These are phyloP conservation scores for Sebastes paucispinis DNA, from an alignment of 2,797 vertebrate species.

Conservation along the genomic window DNA sequence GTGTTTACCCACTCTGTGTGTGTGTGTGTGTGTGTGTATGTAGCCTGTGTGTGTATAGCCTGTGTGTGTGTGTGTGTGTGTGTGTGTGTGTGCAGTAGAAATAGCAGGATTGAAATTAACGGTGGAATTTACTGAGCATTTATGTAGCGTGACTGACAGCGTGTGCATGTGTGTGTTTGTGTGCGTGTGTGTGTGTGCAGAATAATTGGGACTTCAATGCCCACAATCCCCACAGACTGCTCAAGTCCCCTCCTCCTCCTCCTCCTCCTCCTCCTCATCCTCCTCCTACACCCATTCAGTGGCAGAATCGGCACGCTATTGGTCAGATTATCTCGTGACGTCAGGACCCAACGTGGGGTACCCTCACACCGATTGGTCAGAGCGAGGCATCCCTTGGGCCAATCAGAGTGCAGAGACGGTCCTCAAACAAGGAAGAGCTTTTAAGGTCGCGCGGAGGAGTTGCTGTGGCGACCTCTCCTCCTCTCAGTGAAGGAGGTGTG, in stretches of 20 bases:
- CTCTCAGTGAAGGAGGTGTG: constrained; percentile 56
- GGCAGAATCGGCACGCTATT: constrained; percentile 54
- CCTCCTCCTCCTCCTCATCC: constrained; percentile 9
- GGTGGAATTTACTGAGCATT: constrained; percentile 79
- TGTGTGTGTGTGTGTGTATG: background rate
- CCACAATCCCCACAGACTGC: constrained; percentile 84
- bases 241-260: constrained; percentile 25
- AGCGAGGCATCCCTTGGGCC: constrained; percentile 12
- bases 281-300: constrained; percentile 66
- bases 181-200: constrained; percentile 35
- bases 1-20: constrained; percentile 23
- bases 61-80: background rate
- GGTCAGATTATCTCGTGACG: constrained; percentile 41
- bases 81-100: constrained; percentile 41
- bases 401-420: constrained; percentile 57
- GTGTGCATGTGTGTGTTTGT: constrained; percentile 7
- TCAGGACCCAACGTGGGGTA: constrained; percentile 82
- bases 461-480: background rate
- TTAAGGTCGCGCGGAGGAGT: constrained; percentile 80
- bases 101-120: constrained; percentile 77
- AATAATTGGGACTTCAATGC: constrained; percentile 88
- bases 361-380: constrained; percentile 58
- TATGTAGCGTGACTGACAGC: constrained; percentile 83
- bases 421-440: constrained; percentile 44
- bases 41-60: background rate